Evolutionary conservation across 2,113 vertebrate genomes (phyloP).

Genomic region (Verasper variegatus): DNA sequence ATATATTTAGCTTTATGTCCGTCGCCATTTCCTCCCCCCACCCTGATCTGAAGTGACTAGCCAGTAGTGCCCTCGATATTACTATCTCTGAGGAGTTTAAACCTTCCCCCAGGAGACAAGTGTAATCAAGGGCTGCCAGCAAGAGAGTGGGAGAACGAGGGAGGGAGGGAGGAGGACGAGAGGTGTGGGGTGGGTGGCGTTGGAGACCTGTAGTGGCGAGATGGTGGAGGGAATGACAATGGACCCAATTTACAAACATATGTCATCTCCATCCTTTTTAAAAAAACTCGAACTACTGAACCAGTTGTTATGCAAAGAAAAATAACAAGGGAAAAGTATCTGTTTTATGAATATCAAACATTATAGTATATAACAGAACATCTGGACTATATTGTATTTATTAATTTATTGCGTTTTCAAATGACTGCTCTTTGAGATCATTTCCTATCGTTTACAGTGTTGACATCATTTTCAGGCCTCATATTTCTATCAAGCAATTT

Average conservation of each 20-base stretch:
- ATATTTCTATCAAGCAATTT: background rate
- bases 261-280: background rate
- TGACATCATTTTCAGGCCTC: background rate
- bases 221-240: constrained; percentile 57
- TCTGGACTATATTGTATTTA: background rate
- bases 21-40: constrained; percentile 90
- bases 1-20: constrained; percentile 92
- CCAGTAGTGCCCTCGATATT: constrained; percentile 75
- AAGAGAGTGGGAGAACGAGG: constrained; percentile 25
- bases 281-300: background rate
- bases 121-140: constrained; percentile 80
- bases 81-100: constrained; percentile 78
- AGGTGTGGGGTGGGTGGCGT: constrained; percentile 45
- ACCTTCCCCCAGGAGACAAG: constrained; percentile 70
- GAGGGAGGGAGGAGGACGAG: constrained; percentile 29
- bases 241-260: constrained; percentile 33
- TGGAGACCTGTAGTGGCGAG: constrained; percentile 37
- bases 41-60: constrained; percentile 88
- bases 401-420: background rate
- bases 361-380: background rate
- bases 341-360: too few species aligned
- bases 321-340: background rate
- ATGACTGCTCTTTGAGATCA: background rate
- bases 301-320: background rate
- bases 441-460: background rate